phyloP scores from a whole-genome alignment of 2,113 vertebrate species.

The Danio rerio region GRCz12tu NC_133196.1:274001-274500 shows the following conservation, averaged over 20 bases:
- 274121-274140: not conserved
- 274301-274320: slow-evolving; percentile 25
- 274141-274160: not conserved
- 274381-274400: not conserved
- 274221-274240: slow-evolving; percentile 31
- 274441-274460: too few relatives aligned
- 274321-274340: not conserved
- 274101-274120: not conserved
- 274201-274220: slow-evolving; percentile 64
- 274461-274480: too few relatives aligned
- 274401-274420: not conserved
- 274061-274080: too few relatives aligned
- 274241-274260: not conserved
- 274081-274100: too few relatives aligned
- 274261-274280: not conserved
- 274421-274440: too few relatives aligned
- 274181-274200: slow-evolving; percentile 67
- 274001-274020: too few relatives aligned
- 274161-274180: too few relatives aligned
- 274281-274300: slow-evolving; percentile 9
- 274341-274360: not conserved
- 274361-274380: not conserved
- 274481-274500: not conserved
- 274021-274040: too few relatives aligned
- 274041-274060: too few relatives aligned